Conservation (phyloP, 1,140 invertebrate species). For the Adoxophyes honmai region DNA sequence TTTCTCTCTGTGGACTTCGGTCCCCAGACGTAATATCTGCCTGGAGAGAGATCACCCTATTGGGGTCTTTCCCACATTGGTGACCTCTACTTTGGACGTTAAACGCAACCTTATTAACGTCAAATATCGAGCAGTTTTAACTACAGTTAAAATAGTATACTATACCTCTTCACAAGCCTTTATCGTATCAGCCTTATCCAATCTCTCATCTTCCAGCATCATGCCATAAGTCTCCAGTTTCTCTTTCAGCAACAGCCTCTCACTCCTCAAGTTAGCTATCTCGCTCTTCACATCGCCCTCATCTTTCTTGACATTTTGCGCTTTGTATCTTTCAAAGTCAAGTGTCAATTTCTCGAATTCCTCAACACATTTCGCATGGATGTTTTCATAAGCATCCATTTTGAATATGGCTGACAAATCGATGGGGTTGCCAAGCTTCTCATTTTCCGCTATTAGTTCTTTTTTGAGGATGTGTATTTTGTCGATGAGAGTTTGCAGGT, state of each 20-base stretch:
- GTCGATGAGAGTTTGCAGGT: slow-evolving; percentile 73
- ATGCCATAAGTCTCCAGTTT: slow-evolving; percentile 65
- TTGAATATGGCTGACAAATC: slow-evolving; percentile 76
- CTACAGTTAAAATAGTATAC: slow-evolving; percentile 7
- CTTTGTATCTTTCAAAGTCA: slow-evolving; percentile 59
- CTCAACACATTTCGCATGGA: slow-evolving; percentile 61
- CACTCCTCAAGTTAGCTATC: slow-evolving; percentile 75
- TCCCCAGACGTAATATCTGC: too few relatives aligned
- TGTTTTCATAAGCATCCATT: slow-evolving; percentile 61
- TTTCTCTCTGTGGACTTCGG: too few relatives aligned
- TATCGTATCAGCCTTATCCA: slow-evolving; percentile 81
- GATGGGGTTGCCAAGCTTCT: slow-evolving; percentile 74
- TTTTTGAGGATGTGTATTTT: slow-evolving; percentile 79
- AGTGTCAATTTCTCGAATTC: slow-evolving; percentile 61
- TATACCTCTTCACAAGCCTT: slow-evolving; percentile 79
- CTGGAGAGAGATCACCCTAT: too few relatives aligned
- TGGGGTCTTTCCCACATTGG: too few relatives aligned
- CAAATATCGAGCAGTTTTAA: too few relatives aligned
- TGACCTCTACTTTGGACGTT: too few relatives aligned
- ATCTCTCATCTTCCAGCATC: slow-evolving; percentile 65
- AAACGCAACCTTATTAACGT: too few relatives aligned
- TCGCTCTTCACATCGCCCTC: slow-evolving; percentile 56
- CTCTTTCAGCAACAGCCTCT: slow-evolving; percentile 81
- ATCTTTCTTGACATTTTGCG: slow-evolving; percentile 35
- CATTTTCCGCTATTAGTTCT: slow-evolving; percentile 75